phyloP scores from a whole-genome alignment of 2,113 vertebrate genomes.

The Myrmophylax atrothorax region DNA sequence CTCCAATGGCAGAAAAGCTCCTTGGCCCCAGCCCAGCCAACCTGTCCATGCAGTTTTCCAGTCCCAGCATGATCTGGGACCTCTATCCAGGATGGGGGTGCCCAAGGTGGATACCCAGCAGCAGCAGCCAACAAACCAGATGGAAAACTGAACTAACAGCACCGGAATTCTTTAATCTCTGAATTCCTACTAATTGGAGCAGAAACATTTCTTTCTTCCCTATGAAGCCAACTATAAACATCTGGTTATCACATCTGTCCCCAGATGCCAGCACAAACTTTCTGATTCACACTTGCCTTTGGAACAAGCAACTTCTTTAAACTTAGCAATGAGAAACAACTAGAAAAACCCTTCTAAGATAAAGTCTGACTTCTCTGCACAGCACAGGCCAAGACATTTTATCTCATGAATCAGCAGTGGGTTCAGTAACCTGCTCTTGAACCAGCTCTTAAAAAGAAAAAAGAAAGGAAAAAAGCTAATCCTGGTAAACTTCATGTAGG shows the following conservation, averaged over 20 bases:
- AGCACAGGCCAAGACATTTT: neutral
- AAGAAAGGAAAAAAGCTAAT: neutral
- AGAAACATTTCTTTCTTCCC: neutral
- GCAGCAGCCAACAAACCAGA: neutral
- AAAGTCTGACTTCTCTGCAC: neutral
- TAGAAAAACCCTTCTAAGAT: neutral
- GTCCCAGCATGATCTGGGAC: neutral
- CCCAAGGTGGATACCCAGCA: fast-evolving
- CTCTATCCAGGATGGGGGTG: too few relatives aligned
- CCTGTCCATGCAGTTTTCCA: neutral
- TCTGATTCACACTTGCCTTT: neutral
- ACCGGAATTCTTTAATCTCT: neutral
- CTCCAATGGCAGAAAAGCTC: neutral
- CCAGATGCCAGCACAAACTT: neutral
- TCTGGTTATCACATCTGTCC: neutral
- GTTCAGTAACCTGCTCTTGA: neutral
- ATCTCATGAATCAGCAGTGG: fast-evolving
- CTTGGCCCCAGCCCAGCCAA: neutral
- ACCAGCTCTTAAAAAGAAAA: neutral
- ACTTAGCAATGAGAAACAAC: neutral
- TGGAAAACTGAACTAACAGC: neutral
- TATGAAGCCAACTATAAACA: neutral
- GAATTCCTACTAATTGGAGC: neutral
- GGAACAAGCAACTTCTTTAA: neutral
- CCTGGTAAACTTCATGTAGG: neutral